Percentiles rank a stretch among this genome's conserved stretches.
These are phyloP conservation scores for Scaptomyza polygonia DNA, from an alignment of 2,888 invertebrate genomes.

Conservation along the genomic window DNA sequence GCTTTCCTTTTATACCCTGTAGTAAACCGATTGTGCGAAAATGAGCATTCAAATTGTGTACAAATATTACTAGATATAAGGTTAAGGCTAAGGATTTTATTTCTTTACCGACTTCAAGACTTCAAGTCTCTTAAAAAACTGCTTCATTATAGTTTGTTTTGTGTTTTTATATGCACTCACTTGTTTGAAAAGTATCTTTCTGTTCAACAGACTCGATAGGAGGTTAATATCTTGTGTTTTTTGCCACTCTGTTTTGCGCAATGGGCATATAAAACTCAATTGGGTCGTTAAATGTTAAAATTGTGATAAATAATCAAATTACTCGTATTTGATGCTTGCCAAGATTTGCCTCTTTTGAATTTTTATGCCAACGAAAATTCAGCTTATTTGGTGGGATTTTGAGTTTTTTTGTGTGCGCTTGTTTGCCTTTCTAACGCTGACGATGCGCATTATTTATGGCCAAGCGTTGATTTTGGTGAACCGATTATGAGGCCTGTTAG, in stretches of 20 bases:
- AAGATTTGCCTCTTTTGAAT: constrained; percentile 57
- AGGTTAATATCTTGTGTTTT: not conserved
- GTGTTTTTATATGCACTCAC: not conserved
- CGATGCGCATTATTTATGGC: constrained; percentile 61
- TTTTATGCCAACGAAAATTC: constrained; percentile 53
- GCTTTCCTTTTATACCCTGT: constrained; percentile 1
- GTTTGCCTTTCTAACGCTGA: constrained; percentile 37
- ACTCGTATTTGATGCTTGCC: constrained; percentile 70
- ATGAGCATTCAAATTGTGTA: not conserved
- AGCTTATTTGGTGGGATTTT: constrained; percentile 28
- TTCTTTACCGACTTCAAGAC: not conserved
- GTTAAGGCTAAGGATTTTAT: not conserved
- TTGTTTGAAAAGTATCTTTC: constrained; percentile 2
- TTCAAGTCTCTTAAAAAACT: not conserved
- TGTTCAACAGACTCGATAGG: not conserved
- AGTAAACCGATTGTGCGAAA: not conserved
- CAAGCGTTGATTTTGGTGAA: constrained; percentile 40
- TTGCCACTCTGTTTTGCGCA: constrained; percentile 32
- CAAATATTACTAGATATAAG: not conserved
- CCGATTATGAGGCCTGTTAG: constrained; percentile 48
- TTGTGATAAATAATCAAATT: constrained; percentile 81
- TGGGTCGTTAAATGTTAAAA: constrained; percentile 79
- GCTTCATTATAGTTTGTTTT: not conserved
- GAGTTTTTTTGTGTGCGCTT: constrained; percentile 4
- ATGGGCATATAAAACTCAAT: constrained; percentile 74